Evolutionary conservation across 2,113 vertebrate genomes (phyloP), one percentile per base, ranked within the genome.

Genomic region (Pagrus major): DNA sequence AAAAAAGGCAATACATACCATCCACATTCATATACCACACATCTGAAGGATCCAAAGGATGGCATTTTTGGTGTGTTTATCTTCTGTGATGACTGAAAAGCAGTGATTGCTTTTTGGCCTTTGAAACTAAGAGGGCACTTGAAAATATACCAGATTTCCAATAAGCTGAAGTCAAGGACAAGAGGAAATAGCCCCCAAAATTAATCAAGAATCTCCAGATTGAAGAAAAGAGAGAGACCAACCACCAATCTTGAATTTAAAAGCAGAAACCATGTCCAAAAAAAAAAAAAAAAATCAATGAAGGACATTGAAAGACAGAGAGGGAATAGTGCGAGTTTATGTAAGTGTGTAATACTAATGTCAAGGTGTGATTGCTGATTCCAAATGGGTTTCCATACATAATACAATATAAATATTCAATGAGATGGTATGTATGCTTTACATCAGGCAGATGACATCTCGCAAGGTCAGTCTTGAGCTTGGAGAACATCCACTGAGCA

Each of bases 1-100:
- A 55, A 29, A 7, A 60, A 60, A 39, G 67, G 82, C 82, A 91
- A 72, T 6, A 67, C 46, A 74, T 21, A 90, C 83, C 89, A 55
- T 90, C 94, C 91, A 89, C 86, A 81, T 90, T 92, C 91, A 94
- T 91, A 92, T 88, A 94, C 93, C 93, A 83, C 92, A 94, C 88
- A 87, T 84, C 63, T 55, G 14, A 55, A 25, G 33, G 23, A 21
- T 27, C 27, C 1, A 25, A 63, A 49, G 31, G 12, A 41, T 16
- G 14, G 7, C 46, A 71, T 5, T 33, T 63, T 63, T 55, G 25
- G 9, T 72, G 49, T 35, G 23, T 18, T 80, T 37, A 31, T 81
- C 78, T 89, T 91, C 88, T 84, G 78, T 84, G 88, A 94, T 93
- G 91, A 89, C 91, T 88, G 68, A 56, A 76, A 70, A 46, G 41